A percentile compares a stretch with the other conserved stretches of the same genome.
Evolutionary conservation across 1,140 invertebrate species (phyloP).

Genomic region (Halyomorpha halys): DNA sequence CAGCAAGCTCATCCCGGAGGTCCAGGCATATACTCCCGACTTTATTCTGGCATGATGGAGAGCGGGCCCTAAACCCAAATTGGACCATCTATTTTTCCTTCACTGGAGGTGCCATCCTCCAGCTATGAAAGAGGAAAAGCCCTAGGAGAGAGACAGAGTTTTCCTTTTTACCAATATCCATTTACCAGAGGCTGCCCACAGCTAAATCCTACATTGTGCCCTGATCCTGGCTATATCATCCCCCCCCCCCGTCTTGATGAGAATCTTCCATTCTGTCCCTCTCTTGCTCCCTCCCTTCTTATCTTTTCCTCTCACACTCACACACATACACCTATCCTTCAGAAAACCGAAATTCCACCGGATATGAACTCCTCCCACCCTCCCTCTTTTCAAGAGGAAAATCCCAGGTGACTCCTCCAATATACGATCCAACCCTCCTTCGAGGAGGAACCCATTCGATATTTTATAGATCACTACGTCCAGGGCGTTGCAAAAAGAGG

Average conservation of each 20-base stretch:
- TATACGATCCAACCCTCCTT: neutral
- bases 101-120: too few relatives aligned
- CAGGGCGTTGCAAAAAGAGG: too few relatives aligned
- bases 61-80: too few relatives aligned
- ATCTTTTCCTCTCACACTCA: constrained; percentile 6
- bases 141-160: too few relatives aligned
- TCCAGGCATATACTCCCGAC: too few relatives aligned
- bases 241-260: neutral
- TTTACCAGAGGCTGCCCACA: too few relatives aligned
- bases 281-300: neutral
- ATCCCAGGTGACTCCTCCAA: constrained; percentile 11
- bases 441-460: neutral
- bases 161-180: too few relatives aligned
- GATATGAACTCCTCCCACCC: constrained; percentile 2
- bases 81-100: too few relatives aligned
- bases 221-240: neutral
- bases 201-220: too few relatives aligned
- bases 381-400: neutral
- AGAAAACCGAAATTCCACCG: neutral
- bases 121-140: too few relatives aligned
- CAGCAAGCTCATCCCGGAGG: too few relatives aligned
- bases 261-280: neutral
- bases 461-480: constrained; percentile 3
- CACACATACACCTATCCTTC: neutral
- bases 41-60: too few relatives aligned